phyloP scores from a whole-genome alignment of 1,140 invertebrate genomes.

The Drosophila erecta region DNA sequence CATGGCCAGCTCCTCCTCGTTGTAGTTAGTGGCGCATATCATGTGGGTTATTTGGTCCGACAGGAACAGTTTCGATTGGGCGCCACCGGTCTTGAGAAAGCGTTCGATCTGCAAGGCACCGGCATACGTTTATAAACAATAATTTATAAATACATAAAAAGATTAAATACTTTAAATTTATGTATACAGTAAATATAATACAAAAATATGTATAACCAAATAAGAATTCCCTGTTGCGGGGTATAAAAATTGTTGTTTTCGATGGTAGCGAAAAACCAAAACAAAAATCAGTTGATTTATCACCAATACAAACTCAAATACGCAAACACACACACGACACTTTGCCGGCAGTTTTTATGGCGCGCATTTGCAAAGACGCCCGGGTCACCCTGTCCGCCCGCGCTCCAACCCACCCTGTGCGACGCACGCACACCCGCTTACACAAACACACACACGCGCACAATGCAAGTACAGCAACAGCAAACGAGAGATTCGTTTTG shows the following conservation, averaged over 20 bases:
- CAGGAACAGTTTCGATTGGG: slow-evolving; percentile 90
- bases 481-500: background rate
- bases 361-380: slow-evolving; percentile 55
- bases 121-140: background rate
- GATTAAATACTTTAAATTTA: too few relatives aligned
- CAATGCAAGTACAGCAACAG: slow-evolving; percentile 46
- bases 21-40: slow-evolving; percentile 90
- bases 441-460: slow-evolving; percentile 22
- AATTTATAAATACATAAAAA: background rate
- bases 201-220: background rate
- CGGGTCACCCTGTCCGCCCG: slow-evolving; percentile 50
- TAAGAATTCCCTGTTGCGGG: background rate
- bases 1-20: slow-evolving; percentile 91
- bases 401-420: slow-evolving; percentile 26
- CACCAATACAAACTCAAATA: slow-evolving; percentile 16
- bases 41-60: slow-evolving; percentile 94
- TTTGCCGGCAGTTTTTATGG: slow-evolving; percentile 71
- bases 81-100: slow-evolving; percentile 91
- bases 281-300: slow-evolving; percentile 37
- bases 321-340: slow-evolving; percentile 18
- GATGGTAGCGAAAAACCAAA: slow-evolving; percentile 21
- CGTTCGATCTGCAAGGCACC: slow-evolving; percentile 87
- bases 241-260: too few relatives aligned
- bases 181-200: background rate
- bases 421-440: slow-evolving; percentile 20